A percentile compares a stretch with the other conserved stretches of the same genome.
Conservation (phyloP, 2,797 vertebrate genomes). For the Enteromius afrohamiltoni region DNA sequence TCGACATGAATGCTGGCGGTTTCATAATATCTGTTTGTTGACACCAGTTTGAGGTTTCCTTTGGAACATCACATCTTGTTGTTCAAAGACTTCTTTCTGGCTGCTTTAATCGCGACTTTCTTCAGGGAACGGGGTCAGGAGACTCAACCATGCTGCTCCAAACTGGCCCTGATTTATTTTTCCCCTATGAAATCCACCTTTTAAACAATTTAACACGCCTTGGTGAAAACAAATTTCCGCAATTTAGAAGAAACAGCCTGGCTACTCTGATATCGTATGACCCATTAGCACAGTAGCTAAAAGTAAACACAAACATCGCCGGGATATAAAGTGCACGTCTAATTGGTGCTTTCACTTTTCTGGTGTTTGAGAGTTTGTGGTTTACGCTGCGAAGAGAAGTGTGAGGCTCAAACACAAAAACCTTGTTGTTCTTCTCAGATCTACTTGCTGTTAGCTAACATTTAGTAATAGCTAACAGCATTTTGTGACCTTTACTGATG, state of each 20-base stretch:
- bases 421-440: not conserved
- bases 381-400: not conserved
- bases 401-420: not conserved
- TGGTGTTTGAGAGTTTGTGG: conserved; percentile 1
- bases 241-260: not conserved
- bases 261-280: conserved; percentile 2
- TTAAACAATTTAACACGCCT: not conserved
- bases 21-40: conserved; percentile 2
- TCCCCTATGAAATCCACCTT: not conserved
- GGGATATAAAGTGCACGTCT: not conserved
- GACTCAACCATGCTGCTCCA: not conserved
- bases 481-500: not conserved
- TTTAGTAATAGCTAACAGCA: not conserved
- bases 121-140: not conserved
- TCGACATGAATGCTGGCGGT: not conserved
- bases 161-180: conserved; percentile 6
- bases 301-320: conserved; percentile 2
- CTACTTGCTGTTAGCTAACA: not conserved
- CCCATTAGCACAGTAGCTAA: not conserved
- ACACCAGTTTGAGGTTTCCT: not conserved
- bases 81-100: not conserved
- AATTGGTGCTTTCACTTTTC: not conserved
- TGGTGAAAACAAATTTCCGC: not conserved
- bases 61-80: not conserved
- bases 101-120: not conserved